Base-by-base conservation (phyloP, 1,140 invertebrate genomes). In the Halesus radiatus region DNA sequence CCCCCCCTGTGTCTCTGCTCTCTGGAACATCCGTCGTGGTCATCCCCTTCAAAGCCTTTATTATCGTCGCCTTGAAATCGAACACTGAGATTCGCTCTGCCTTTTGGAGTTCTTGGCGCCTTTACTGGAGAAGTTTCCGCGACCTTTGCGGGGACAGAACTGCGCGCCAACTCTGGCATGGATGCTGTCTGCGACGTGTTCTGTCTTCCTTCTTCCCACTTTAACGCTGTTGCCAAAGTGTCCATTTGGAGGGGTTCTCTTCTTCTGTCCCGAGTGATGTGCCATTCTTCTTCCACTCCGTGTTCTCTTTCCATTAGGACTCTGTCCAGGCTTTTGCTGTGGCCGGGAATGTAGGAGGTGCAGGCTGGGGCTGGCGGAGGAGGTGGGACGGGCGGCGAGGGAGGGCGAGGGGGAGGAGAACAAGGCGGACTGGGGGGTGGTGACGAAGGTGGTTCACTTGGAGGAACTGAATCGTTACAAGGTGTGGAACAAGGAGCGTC, bases 11-110 rank as follows among this genome's bases (percentile, higher is more conserved):
- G 54, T 6, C 78, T 53, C 52, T 56, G 56, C 85, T 68, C 83
- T 84, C 10, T 84, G 76, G 32, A 74, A 80, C 86, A 84, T 22
- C 84, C 86, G 75, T 90, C 87, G 1, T 89, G 86, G 84, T 90
- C 89, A 81, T 90, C 89, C 0, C 87, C 89, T 85, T 91, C 91
- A 81, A 92, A 92, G 0, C 89, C 91, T 83, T 89, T 88, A 78
- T 92, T 91, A 66, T 92, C 91, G 80, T 92, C 92, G 0, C 92
- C 92, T 83, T 94, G 92, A 83, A 94, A 94, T 70, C 94, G 86
- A 0, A 94, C 94, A 81, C 91, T 90, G 4, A 90, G 83, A 73
- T 88, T 81, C 1, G 85, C 86, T 62, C 86, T 86, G 29, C 84
- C 84, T n/a, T 80, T 74, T 4, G 74, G 78, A 83, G 82, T 60